These are phyloP conservation scores for Leucopsar rothschildi DNA, from an alignment of 2,113 vertebrate genomes.

Conservation along the genomic window DNA sequence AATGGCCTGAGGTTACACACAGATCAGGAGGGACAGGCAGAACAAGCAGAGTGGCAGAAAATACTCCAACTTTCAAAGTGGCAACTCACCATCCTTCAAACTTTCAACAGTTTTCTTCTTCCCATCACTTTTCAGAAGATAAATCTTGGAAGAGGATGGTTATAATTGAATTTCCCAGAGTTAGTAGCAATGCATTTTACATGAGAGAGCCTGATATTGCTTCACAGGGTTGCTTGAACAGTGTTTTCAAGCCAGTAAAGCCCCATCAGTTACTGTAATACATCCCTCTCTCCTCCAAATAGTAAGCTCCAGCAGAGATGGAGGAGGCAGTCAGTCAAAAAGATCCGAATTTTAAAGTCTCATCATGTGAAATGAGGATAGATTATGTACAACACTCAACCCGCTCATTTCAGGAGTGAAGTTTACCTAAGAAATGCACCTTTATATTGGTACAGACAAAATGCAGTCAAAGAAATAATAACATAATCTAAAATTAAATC, in stretches of 20 bases:
- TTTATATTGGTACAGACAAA: background rate
- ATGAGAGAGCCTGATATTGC: slow-evolving; percentile 19
- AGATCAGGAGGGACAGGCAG: background rate
- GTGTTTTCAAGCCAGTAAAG: slow-evolving; percentile 7
- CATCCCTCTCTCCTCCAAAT: background rate
- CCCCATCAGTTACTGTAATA: background rate
- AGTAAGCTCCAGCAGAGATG: slow-evolving; percentile 3
- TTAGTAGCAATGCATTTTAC: slow-evolving; percentile 32
- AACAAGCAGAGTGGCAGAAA: background rate
- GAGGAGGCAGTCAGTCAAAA: background rate
- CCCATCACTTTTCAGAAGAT: background rate
- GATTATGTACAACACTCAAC: background rate
- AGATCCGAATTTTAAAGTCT: slow-evolving; percentile 40
- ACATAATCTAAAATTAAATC: slow-evolving; percentile 45
- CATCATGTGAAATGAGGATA: background rate
- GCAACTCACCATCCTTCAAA: background rate
- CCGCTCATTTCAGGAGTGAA: background rate
- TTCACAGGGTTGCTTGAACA: background rate
- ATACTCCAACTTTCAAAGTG: background rate
- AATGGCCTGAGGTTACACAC: background rate
- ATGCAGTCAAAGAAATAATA: background rate
- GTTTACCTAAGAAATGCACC: background rate
- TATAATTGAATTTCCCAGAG: background rate
- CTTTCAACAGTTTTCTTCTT: background rate
- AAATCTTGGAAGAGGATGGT: background rate